Conservation (phyloP, 1,140 invertebrate genomes). For the Armadillidium nasatum region DNA sequence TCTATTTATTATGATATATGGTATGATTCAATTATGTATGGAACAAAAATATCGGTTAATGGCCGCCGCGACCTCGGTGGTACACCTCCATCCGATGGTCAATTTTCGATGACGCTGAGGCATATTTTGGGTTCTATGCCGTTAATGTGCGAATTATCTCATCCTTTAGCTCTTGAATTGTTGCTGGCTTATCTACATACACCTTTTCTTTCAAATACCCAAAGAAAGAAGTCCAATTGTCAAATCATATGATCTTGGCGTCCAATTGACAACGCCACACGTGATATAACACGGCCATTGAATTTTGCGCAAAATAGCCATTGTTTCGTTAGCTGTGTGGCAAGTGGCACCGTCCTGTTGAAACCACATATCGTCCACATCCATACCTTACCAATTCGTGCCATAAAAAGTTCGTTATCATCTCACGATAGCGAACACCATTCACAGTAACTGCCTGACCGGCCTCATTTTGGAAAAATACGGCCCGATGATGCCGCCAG, state of each 20-base stretch:
- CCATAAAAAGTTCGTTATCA: conserved; percentile 40
- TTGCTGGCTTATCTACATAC: conserved; percentile 12
- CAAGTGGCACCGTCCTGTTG: conserved; percentile 42
- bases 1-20: no score
- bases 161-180: conserved; percentile 16
- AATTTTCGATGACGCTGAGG: no score
- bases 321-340: conserved; percentile 30
- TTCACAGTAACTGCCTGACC: conserved; percentile 27
- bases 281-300: no score
- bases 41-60: no score
- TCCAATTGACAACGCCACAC: no score
- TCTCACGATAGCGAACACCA: conserved; percentile 35
- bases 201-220: background rate
- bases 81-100: no score
- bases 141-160: background rate
- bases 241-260: no score
- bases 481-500: background rate
- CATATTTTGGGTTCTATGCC: no score
- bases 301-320: conserved; percentile 4
- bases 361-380: conserved; percentile 41
- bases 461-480: conserved; percentile 15
- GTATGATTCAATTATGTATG: no score
- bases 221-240: no score
- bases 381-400: conserved; percentile 30
- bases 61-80: no score